These are phyloP conservation scores for Casuarius casuarius DNA, from an alignment of 2,113 vertebrate species.

Conservation along the genomic window DNA sequence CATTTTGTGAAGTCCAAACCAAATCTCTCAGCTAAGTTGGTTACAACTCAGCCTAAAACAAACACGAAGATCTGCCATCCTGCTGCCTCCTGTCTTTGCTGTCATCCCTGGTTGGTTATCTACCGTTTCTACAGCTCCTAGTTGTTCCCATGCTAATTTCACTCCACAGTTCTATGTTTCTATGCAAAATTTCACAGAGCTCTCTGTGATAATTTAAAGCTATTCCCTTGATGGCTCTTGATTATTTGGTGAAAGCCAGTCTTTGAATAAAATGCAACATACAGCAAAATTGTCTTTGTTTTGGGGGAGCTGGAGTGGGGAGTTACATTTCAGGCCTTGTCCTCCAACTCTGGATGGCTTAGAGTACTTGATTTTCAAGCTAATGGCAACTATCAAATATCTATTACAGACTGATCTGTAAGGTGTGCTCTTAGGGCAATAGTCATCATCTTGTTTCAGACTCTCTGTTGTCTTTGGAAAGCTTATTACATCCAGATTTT, in stretches of 20 bases:
- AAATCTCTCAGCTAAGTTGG: not conserved
- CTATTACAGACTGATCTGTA: not conserved
- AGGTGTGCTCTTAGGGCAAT: not conserved
- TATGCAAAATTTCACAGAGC: not conserved
- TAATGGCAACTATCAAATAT: not conserved
- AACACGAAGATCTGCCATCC: not conserved
- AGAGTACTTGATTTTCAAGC: not conserved
- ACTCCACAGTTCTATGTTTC: conserved; percentile 7
- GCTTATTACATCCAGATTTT: not conserved
- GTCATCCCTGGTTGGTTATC: not conserved
- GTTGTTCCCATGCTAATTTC: not conserved
- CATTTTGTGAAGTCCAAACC: not conserved
- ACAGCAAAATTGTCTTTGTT: not conserved
- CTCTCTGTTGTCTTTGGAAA: not conserved
- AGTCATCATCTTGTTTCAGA: not conserved
- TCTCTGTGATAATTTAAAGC: not conserved
- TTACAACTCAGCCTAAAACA: not conserved
- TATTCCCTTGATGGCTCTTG: not conserved
- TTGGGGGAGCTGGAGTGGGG: not conserved
- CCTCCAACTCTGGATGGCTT: not conserved
- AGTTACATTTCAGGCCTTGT: not conserved
- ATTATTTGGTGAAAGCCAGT: not conserved
- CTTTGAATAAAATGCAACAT: not conserved
- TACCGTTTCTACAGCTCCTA: not conserved
- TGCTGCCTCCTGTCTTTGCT: not conserved